Evolutionary conservation across 2,797 vertebrate species (phyloP).

Genomic region (Micromesistius poutassou): DNA sequence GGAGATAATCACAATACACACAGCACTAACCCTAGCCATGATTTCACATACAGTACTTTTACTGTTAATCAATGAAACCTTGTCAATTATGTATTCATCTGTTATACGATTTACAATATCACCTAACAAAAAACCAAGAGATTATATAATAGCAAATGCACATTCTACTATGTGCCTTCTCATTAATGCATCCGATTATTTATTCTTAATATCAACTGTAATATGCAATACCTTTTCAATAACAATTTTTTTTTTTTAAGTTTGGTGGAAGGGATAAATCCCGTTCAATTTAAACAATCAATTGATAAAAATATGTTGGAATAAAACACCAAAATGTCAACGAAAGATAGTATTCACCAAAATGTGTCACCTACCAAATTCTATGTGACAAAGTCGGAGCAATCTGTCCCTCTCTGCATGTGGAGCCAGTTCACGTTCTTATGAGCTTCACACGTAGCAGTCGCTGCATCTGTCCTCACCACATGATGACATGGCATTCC

Average conservation of each 20-base stretch:
- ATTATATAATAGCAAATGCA: neutral
- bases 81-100: neutral
- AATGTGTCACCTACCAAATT: neutral
- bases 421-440: neutral
- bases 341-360: neutral
- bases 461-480: conserved; percentile 19
- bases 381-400: neutral
- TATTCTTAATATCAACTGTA: neutral
- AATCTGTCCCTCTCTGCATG: neutral
- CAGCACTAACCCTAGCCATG: neutral
- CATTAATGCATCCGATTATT: neutral
- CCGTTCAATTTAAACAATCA: neutral
- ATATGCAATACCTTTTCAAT: neutral
- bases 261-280: neutral
- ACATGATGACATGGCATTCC: conserved; percentile 40
- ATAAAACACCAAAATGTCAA: neutral
- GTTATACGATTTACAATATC: neutral
- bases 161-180: neutral
- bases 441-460: conserved; percentile 3
- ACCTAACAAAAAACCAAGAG: neutral
- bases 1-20: neutral
- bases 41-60: neutral
- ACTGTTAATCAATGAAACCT: neutral
- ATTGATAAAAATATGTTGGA: neutral
- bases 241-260: too few relatives aligned